Evolutionary conservation across 2,888 invertebrate species (phyloP).

Genomic region (Nomada flava): DNA sequence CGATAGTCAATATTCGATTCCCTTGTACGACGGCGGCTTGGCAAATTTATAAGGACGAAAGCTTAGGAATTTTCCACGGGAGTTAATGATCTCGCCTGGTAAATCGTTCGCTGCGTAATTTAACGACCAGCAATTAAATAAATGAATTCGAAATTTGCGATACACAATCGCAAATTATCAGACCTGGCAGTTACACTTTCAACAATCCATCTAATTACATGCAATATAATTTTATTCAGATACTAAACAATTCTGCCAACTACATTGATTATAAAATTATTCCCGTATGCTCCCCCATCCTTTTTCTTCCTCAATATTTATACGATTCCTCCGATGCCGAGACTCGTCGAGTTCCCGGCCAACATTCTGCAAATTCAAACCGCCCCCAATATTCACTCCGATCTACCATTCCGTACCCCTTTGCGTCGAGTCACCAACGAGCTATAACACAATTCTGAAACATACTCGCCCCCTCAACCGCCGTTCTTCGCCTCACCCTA

Average conservation of each 20-base stretch:
- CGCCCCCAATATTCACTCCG: too few species aligned
- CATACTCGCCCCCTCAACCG: too few species aligned
- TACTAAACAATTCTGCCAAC: too few species aligned
- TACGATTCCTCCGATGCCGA: too few species aligned
- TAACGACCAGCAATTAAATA: background rate
- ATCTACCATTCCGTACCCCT: too few species aligned
- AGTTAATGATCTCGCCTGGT: conserved; percentile 1
- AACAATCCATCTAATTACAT: too few species aligned
- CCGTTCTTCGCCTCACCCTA: background rate
- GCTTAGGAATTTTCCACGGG: conserved; percentile 11
- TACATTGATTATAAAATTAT: too few species aligned
- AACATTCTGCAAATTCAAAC: background rate
- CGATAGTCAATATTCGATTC: conserved; percentile 30
- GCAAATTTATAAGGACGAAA: conserved; percentile 26
- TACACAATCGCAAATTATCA: background rate
- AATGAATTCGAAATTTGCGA: background rate
- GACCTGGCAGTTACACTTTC: too few species aligned
- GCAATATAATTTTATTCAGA: too few species aligned
- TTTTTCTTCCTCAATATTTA: too few species aligned
- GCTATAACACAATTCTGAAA: background rate
- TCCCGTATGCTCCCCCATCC: too few species aligned
- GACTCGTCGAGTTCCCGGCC: too few species aligned
- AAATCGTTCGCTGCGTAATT: background rate
- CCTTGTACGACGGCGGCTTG: background rate
- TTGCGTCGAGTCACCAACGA: background rate